Conservation (phyloP, 37 sponge, comb jelly and placozoan genomes). For the Dysidea cf. avara region DNA sequence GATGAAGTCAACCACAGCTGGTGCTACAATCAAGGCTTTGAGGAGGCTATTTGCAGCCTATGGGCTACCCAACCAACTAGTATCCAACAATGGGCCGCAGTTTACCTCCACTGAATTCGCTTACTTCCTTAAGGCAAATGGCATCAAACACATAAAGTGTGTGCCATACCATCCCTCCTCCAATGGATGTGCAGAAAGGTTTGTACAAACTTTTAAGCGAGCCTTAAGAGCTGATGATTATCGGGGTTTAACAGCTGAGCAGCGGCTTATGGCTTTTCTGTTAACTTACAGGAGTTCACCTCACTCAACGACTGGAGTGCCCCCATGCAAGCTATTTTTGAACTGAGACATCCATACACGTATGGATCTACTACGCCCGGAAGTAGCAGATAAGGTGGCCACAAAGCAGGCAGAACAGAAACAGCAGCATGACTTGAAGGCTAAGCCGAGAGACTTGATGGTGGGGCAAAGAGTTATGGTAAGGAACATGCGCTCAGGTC, state of each 20-base stretch:
- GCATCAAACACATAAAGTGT: conserved; percentile 12
- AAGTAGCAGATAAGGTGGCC: neutral
- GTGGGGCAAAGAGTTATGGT: conserved; percentile 11
- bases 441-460: neutral
- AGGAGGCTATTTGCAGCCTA: conserved; percentile 18
- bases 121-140: conserved; percentile 10
- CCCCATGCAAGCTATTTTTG: neutral
- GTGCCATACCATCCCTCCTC: conserved; percentile 30
- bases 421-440: neutral
- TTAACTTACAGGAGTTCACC: neutral
- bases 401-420: conserved; percentile 5
- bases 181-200: conserved; percentile 33
- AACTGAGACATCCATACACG: neutral
- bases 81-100: conserved; percentile 24
- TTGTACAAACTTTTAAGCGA: conserved; percentile 26
- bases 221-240: neutral
- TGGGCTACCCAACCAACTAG: conserved; percentile 31
- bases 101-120: conserved; percentile 30
- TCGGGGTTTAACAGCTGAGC: neutral
- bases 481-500: neutral
- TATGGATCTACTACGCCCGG: neutral
- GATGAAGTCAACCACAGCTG: conserved; percentile 11
- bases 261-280: neutral
- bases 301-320: conserved; percentile 1
- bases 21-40: conserved; percentile 11